phyloP scores from a whole-genome alignment of 2,888 invertebrate genomes.

The Papilio protenor region DNA sequence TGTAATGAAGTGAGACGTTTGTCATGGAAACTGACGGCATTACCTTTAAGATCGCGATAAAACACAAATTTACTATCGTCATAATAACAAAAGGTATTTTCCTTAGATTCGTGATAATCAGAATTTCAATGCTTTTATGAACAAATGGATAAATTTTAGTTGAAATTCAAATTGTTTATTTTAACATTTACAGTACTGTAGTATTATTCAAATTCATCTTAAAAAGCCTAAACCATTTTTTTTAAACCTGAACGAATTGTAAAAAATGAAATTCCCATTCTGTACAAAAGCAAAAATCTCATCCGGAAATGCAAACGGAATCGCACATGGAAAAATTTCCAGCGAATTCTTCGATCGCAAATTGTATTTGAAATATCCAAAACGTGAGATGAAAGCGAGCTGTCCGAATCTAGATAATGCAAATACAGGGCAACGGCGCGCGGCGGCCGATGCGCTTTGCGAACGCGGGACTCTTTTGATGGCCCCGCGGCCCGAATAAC shows the following conservation, averaged over 20 bases:
- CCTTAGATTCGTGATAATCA: constrained; percentile 16
- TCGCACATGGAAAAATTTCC: constrained; percentile 53
- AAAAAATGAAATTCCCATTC: constrained; percentile 26
- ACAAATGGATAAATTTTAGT: too few species aligned
- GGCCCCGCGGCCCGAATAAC: constrained; percentile 57
- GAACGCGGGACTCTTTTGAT: constrained; percentile 62
- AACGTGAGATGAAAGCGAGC: constrained; percentile 74
- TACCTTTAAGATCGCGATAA: constrained; percentile 77
- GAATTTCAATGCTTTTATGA: neutral
- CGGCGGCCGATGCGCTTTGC: constrained; percentile 53
- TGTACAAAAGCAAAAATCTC: constrained; percentile 38
- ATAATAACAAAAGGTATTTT: constrained; percentile 52
- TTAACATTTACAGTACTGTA: too few species aligned
- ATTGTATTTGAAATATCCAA: constrained; percentile 78
- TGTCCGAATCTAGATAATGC: constrained; percentile 75
- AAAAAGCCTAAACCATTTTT: neutral
- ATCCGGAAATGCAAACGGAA: constrained; percentile 39
- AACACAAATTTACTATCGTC: constrained; percentile 72
- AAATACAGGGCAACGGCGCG: constrained; percentile 61
- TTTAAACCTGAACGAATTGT: constrained; percentile 8
- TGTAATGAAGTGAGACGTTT: constrained; percentile 77
- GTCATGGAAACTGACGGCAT: constrained; percentile 71
- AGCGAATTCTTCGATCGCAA: constrained; percentile 71
- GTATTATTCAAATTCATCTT: neutral
- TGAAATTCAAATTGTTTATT: too few species aligned